Evolutionary conservation across 2,113 vertebrate genomes (phyloP).

Genomic region (Lepus europaeus): DNA sequence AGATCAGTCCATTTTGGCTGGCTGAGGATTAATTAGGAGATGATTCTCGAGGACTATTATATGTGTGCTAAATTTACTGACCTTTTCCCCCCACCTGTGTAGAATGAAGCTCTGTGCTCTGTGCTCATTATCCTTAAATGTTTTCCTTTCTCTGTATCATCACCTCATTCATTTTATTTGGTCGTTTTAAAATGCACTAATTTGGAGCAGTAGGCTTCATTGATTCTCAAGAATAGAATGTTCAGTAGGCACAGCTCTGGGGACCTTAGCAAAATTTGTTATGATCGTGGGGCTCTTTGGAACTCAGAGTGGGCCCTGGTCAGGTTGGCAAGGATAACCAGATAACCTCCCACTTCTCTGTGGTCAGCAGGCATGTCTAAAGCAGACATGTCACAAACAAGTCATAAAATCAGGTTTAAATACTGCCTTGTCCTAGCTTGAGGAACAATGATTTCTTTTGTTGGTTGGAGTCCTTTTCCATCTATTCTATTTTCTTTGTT

Average conservation of each 20-base stretch:
- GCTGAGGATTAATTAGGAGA: slow-evolving; percentile 83
- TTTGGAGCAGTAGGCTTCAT: slow-evolving; percentile 76
- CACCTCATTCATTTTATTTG: slow-evolving; percentile 84
- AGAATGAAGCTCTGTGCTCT: slow-evolving; percentile 77
- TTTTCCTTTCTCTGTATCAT: slow-evolving; percentile 85
- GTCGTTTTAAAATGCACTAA: slow-evolving; percentile 83
- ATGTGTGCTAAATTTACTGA: slow-evolving; percentile 81
- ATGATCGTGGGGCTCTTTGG: not conserved
- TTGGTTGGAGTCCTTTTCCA: slow-evolving; percentile 26
- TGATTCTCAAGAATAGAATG: slow-evolving; percentile 70
- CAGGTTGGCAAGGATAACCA: slow-evolving; percentile 6
- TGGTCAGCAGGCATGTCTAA: not conserved
- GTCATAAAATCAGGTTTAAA: slow-evolving; percentile 7
- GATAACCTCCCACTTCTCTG: not conserved
- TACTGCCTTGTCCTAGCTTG: slow-evolving; percentile 17
- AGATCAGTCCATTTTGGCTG: slow-evolving; percentile 79
- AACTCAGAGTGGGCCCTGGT: not conserved
- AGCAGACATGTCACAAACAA: not conserved
- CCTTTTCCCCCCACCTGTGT: slow-evolving; percentile 69
- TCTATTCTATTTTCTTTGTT: slow-evolving; percentile 35
- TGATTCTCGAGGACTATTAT: slow-evolving; percentile 82
- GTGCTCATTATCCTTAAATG: slow-evolving; percentile 85
- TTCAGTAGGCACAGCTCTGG: slow-evolving; percentile 36
- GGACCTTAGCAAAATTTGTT: slow-evolving; percentile 41
- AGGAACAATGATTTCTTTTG: not conserved